Evolutionary conservation across 2,888 invertebrate species (phyloP), one percentile per base, ranked within the genome.

Genomic region (Brachypterus glaber): DNA sequence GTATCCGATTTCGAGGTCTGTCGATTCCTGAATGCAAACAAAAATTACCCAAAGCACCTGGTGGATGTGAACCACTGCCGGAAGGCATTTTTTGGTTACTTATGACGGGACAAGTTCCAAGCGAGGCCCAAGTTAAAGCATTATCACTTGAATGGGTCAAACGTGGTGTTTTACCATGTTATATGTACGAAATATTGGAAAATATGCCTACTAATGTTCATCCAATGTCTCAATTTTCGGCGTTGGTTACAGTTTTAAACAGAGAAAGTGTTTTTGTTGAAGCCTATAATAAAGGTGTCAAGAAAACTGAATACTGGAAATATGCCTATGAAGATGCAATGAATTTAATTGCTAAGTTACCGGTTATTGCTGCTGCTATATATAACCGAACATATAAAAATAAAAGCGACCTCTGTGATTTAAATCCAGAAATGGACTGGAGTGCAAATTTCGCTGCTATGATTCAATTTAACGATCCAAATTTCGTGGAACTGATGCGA

Each of bases 221-320:
- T 62, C 93, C 93, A 1, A 93, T 93, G 93, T 80, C 89, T 0
- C 93, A 93, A 68, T 83, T 93, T 63, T 80, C 83, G 21, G 85
- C 90, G 2, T 92, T 92, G n/a, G 78, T 91, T 50, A 89, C 90
- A 12, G 82, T 87, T 4, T 74, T 92, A 47, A 91, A 90, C 70
- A 84, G 82, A 58, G 92, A 93, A 68, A 89, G 89, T 57, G 77
- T 82, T 57, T 95, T 90, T 68, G 86, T 85, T 3, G 79, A 87
- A 62, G 92, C 92, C 0, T 93, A 93, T 67, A 66, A 77, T n/a
- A 77, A 82, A 46, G 92, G 92, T 30, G 84, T 89, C 0, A 80
- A 82, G 63, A 92, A 91, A 64, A 69, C 77, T 35, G 79, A 82
- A 54, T 92, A 90, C 63, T 93, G 93, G 93, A 90, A 91, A 79